These are phyloP conservation scores for Brevipalpus yothersi DNA, from an alignment of 1,140 invertebrate genomes.

Conservation along the genomic window DNA sequence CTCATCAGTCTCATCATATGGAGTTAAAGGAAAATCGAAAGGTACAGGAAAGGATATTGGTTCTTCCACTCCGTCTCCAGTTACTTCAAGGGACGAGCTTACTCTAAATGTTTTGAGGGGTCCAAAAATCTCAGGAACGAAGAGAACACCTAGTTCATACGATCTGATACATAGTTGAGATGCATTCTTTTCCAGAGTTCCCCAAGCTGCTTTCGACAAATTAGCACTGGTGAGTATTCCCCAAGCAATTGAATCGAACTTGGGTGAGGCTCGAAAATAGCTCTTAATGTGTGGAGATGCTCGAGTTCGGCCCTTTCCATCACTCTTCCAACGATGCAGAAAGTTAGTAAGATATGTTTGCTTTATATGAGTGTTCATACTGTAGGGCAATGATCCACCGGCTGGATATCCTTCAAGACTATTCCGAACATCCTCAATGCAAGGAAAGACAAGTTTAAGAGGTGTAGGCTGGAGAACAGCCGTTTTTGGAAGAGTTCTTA, in stretches of 20 bases:
- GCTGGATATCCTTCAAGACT: slow-evolving; percentile 60
- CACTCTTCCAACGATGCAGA: slow-evolving; percentile 59
- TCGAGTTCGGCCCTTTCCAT: slow-evolving; percentile 31
- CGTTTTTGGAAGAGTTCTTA: slow-evolving; percentile 15
- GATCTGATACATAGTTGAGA: slow-evolving; percentile 46
- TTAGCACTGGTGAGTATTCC: slow-evolving; percentile 44
- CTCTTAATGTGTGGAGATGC: slow-evolving; percentile 86
- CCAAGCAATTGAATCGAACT: slow-evolving; percentile 36
- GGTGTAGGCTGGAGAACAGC: not conserved
- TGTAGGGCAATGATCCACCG: slow-evolving; percentile 72
- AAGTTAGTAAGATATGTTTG: slow-evolving; percentile 53
- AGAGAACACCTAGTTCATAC: slow-evolving; percentile 74
- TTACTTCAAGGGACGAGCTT: not conserved
- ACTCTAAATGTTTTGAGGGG: slow-evolving; percentile 12
- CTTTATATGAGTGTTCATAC: slow-evolving; percentile 45
- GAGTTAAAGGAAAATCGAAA: slow-evolving; percentile 45
- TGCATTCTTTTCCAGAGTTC: slow-evolving; percentile 37
- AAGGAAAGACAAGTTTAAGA: slow-evolving; percentile 33
- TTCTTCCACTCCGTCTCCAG: slow-evolving; percentile 1
- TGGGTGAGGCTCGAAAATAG: slow-evolving; percentile 49
- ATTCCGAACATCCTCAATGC: slow-evolving; percentile 43
- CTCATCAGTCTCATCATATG: slow-evolving; percentile 24
- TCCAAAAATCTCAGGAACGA: slow-evolving; percentile 53
- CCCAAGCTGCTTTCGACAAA: slow-evolving; percentile 49
- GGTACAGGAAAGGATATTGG: slow-evolving; percentile 34